Evolutionary conservation across 2,797 vertebrate species (phyloP), one percentile per base, ranked within the genome.

Genomic region (Lepidocolaptes lacrymiger): DNA sequence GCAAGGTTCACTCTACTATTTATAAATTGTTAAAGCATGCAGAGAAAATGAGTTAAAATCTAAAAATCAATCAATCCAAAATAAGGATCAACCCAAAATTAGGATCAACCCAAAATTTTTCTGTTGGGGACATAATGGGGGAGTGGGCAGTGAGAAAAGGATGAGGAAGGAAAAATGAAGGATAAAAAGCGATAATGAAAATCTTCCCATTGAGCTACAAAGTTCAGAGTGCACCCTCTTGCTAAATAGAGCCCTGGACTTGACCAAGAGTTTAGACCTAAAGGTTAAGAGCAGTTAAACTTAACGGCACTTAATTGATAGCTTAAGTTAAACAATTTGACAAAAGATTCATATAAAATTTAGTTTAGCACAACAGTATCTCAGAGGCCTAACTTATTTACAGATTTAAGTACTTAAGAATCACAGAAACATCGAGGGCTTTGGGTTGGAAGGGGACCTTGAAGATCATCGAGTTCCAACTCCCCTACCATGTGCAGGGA

Each of bases 41-140:
- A 37, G 23, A 56, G 36, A 24, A 63, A 28, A 23, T 7, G 49
- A 55, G 56, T 4, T 37, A 55, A 64, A 54, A 54, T 36, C 39
- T 36, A 44, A 69, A 75, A 75, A 75, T 3, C 3, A 46, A 48
- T 20, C 41, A 36, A 28, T 6, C 22, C n/a, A n/a, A 82, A 62
- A n/a, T 16, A 14, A 56, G 49, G n/a, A 62, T 24, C 9, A 49
- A 68, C 5, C 22, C n/a, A n/a, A 82, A 62, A n/a, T 16, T 14
- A 56, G 49, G n/a, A 62, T 24, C 9, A 49, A 68, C 19, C 4
- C 5, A 22, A 52, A 22, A 3, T 7, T 48, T 54, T n/a, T 49
- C 51, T 34, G 1, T 10, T 8, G 59, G 30, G 37, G 32, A 6
- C 6, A 11, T 19, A 52, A 9, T 19, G 2, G 4, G 6, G 10